Evolutionary conservation across 2,113 vertebrate genomes (phyloP).

Genomic region (Myodes glareolus): DNA sequence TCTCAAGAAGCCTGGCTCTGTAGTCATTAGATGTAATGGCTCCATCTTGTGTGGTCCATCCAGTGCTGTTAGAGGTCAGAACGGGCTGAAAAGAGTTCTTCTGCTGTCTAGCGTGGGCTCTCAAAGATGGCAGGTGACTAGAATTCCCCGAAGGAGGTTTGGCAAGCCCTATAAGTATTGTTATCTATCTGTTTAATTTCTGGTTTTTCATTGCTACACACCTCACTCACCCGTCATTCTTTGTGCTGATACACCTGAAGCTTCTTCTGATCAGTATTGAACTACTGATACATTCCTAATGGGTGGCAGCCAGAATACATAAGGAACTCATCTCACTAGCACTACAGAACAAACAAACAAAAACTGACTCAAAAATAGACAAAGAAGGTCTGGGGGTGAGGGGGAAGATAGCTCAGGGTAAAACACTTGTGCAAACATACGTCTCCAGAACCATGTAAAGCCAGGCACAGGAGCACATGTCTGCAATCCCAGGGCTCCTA

Average conservation of each 20-base stretch:
- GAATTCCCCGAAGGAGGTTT: neutral
- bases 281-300: neutral
- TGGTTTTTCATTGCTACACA: neutral
- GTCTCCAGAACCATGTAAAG: neutral
- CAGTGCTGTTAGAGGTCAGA: neutral
- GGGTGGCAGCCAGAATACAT: neutral
- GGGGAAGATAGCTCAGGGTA: too few species aligned
- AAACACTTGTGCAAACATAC: too few species aligned
- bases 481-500: neutral
- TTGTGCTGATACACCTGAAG: neutral
- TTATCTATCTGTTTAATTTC: neutral
- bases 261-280: neutral
- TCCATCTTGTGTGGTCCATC: neutral
- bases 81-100: neutral
- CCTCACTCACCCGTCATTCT: neutral
- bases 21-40: accelerated
- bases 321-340: neutral
- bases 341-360: neutral
- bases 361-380: neutral
- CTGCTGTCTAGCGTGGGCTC: accelerated
- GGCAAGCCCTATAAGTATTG: neutral
- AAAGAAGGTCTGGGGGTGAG: too few species aligned
- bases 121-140: neutral
- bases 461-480: neutral
- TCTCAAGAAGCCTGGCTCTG: too few species aligned